Percentiles rank a stretch among this genome's conserved stretches.
phyloP scores from a whole-genome alignment of 2,797 vertebrate species.

The Halcyon badia region DNA sequence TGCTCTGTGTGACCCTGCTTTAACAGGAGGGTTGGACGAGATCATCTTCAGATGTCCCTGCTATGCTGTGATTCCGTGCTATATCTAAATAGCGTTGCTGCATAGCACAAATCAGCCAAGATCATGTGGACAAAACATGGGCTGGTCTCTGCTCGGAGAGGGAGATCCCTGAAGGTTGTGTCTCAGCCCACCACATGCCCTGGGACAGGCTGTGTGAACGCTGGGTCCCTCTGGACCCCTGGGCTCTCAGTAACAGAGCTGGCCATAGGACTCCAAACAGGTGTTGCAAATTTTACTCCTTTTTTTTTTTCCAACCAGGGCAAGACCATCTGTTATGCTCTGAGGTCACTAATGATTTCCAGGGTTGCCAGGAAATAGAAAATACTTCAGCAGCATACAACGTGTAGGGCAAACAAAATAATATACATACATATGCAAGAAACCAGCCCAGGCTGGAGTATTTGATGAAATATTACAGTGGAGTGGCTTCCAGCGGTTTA shows the following conservation, averaged over 20 bases:
- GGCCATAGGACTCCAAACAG: neutral
- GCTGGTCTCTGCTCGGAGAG: rapidly evolving
- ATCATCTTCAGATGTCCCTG: neutral
- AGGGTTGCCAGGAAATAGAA: conserved; percentile 61
- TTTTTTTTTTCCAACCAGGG: neutral
- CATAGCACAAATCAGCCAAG: neutral
- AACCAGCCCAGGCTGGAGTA: neutral
- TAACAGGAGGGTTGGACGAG: neutral
- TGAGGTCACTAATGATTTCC: conserved; percentile 66
- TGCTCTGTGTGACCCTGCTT: neutral
- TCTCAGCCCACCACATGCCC: neutral
- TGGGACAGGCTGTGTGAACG: neutral
- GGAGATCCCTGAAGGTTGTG: neutral
- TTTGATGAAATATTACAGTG: neutral
- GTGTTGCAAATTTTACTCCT: neutral
- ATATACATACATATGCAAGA: neutral
- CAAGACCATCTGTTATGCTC: conserved; percentile 46
- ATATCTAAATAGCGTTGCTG: neutral
- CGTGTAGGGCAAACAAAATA: neutral
- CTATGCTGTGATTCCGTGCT: neutral
- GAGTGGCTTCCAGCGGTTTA: neutral
- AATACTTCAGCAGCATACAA: neutral
- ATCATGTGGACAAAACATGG: neutral
- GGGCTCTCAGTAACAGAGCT: conserved; percentile 12
- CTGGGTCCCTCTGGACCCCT: conserved; percentile 32